These are phyloP conservation scores for Celastrina argiolus DNA, from an alignment of 2,888 invertebrate genomes.

Conservation along the genomic window DNA sequence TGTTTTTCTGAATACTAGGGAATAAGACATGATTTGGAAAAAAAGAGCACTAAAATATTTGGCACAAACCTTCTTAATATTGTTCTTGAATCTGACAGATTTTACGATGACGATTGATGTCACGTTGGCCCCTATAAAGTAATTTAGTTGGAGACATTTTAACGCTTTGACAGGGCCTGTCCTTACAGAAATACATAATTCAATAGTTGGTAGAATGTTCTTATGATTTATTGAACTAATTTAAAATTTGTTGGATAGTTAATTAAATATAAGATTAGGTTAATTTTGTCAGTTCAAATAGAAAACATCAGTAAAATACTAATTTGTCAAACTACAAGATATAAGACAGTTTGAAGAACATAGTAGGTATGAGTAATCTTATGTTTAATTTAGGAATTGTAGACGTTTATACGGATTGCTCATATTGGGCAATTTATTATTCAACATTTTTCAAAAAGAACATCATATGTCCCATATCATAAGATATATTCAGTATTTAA, in stretches of 20 bases:
- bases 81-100: no score
- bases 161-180: not conserved
- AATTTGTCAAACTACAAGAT: not conserved
- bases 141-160: not conserved
- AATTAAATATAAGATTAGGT: not conserved
- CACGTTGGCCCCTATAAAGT: no score
- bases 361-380: not conserved
- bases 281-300: not conserved
- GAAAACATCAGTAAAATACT: not conserved
- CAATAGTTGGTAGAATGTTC: not conserved
- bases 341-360: not conserved
- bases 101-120: no score
- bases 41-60: no score
- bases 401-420: not conserved
- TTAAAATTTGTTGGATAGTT: not conserved
- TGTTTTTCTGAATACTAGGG: no score
- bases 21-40: no score
- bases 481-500: no score
- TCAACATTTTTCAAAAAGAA: not conserved
- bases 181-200: not conserved
- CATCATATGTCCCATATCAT: no score
- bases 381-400: not conserved
- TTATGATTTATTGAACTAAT: not conserved
- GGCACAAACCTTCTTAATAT: no score
- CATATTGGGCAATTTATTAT: not conserved